These are phyloP conservation scores for Norana najaformis DNA, from an alignment of 2,888 invertebrate genomes.

Conservation along the genomic window DNA sequence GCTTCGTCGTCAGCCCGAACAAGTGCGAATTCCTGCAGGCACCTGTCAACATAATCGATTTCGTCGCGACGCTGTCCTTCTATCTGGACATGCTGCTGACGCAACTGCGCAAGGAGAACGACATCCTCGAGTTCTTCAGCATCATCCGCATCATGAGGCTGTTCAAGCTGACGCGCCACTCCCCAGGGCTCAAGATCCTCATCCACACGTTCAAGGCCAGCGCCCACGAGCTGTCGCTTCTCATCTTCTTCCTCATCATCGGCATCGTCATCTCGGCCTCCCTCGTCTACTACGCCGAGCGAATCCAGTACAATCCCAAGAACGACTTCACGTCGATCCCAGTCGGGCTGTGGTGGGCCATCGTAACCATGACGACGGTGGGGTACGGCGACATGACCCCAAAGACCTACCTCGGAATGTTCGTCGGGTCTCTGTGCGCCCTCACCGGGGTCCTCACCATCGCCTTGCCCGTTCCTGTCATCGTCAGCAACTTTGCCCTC, in stretches of 20 bases:
- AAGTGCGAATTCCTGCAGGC: conserved; percentile 33
- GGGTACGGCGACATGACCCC: conserved; percentile 95
- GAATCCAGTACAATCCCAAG: conserved; percentile 80
- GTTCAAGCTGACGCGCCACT: conserved; percentile 36
- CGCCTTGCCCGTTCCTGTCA: conserved; percentile 92
- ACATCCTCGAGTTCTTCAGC: conserved; percentile 39
- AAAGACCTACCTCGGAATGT: conserved; percentile 93
- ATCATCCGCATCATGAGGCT: conserved; percentile 38
- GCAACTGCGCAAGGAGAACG: conserved; percentile 33
- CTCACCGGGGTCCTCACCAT: conserved; percentile 87
- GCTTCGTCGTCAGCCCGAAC: conserved; percentile 57
- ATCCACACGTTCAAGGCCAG: conserved; percentile 96
- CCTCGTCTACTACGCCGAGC: conserved; percentile 37
- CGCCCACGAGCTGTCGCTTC: conserved; percentile 86
- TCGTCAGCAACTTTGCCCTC: conserved; percentile 95
- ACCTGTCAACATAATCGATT: conserved; percentile 37
- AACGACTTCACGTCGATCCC: conserved; percentile 94
- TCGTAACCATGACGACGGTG: conserved; percentile 92
- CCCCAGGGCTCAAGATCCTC: conserved; percentile 72
- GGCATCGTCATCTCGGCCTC: conserved; percentile 39
- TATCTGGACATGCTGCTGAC: conserved; percentile 35
- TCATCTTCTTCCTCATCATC: conserved; percentile 81
- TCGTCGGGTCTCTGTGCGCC: conserved; percentile 90
- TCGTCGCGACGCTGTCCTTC: conserved; percentile 35
- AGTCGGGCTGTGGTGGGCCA: conserved; percentile 92